Base-by-base conservation (phyloP, 2,888 invertebrate genomes). In the Vandiemenella viatica region DNA sequence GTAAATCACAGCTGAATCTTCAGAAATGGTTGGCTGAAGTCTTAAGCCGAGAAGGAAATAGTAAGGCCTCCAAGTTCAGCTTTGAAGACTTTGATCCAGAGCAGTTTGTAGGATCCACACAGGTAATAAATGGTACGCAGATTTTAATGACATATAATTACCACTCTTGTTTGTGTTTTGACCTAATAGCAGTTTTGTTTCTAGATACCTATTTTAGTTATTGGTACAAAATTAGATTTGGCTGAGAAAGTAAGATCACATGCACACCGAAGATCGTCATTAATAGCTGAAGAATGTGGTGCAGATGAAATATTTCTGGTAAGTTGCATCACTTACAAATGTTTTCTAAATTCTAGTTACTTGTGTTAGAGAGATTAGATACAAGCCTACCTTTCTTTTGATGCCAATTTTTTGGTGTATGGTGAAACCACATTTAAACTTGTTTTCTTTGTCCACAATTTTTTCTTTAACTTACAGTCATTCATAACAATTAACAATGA, bases 21-120 rank as follows among this genome's bases (percentile, higher is more conserved):
- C 79, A 85, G 55, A 87, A 88, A 65, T 97, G 96, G 96, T 69
- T 97, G 1, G 78, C 83, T 40, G 95, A 97, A 70, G 83, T 95
- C 53, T 65, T 92, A 43, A 84, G 83, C 63, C 81, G 79, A 61
- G 85, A 85, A 55, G 73, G 72, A 50, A 73, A 62, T 62, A 58
- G 67, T 60, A 58, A 67, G 38, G 61, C 23, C 58, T 55, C 56
- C 56, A 55, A 50, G 48, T 55, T 56, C 47, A 68, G 72, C 49
- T 75, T 75, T 56, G 77, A 82, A 52, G 84, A 82, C 50, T 83
- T 85, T 59, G 90, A 90, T 66, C 79, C 86, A 5, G 90, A 91
- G 65, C 84, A 83, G 62, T 85, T 89, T 66, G 72, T 88, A 49
- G 90, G 89, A 19, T 78, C 83, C 5, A 82, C 83, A 41, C 85